phyloP scores from a whole-genome alignment of 1,140 invertebrate species.

The Conopomorpha cramerella region DNA sequence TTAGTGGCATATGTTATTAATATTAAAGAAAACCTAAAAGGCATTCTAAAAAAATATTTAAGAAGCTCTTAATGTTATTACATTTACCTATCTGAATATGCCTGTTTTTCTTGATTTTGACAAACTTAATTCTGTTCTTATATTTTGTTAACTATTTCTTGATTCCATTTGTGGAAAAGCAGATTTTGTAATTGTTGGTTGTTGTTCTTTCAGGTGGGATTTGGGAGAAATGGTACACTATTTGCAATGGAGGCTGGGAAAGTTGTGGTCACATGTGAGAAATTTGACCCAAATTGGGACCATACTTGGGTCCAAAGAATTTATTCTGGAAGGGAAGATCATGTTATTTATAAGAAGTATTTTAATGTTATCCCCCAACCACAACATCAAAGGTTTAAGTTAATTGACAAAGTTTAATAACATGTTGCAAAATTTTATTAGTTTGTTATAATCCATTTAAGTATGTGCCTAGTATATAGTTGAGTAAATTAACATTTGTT shows the following conservation, averaged over 20 bases:
- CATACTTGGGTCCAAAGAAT: slow-evolving; percentile 68
- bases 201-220: slow-evolving; percentile 70
- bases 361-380: slow-evolving; percentile 77
- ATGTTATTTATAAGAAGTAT: slow-evolving; percentile 80
- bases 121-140: neutral
- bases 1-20: too few relatives aligned
- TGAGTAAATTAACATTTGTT: too few relatives aligned
- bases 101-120: neutral
- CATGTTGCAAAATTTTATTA: too few relatives aligned
- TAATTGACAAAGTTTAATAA: slow-evolving; percentile 73
- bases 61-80: neutral
- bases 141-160: neutral
- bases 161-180: too few relatives aligned
- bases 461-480: too few relatives aligned
- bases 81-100: neutral
- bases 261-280: slow-evolving; percentile 78
- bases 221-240: slow-evolving; percentile 75
- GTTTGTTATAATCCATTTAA: too few relatives aligned
- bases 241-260: slow-evolving; percentile 75
- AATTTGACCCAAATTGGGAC: slow-evolving; percentile 72
- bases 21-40: neutral
- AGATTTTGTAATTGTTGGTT: slow-evolving; percentile 3
- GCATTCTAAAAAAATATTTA: neutral
- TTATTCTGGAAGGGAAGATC: slow-evolving; percentile 65
- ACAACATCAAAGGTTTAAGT: slow-evolving; percentile 74